Evolutionary conservation across 2,888 invertebrate genomes (phyloP).

Genomic region (Acanthosepion pharaonis): DNA sequence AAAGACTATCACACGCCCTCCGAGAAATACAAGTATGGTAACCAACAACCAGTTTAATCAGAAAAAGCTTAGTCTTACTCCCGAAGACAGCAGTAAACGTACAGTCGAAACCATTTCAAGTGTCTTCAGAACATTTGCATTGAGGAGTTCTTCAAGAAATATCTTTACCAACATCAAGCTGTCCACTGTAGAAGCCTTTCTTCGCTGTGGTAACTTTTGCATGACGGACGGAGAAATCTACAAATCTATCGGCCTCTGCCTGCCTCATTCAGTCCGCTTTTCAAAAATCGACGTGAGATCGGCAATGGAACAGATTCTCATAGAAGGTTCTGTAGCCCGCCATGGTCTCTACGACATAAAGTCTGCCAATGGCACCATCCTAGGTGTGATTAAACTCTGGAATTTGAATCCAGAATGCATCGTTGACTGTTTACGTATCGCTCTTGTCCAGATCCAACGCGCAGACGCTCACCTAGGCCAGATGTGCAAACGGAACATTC

Average conservation of each 20-base stretch:
- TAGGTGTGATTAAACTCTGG: not conserved
- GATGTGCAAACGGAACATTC: not conserved
- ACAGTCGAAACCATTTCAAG: not conserved
- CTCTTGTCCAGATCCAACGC: not conserved
- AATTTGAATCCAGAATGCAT: not conserved
- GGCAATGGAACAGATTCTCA: not conserved
- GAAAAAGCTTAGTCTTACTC: not conserved
- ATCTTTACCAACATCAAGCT: not conserved
- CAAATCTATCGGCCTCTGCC: not conserved
- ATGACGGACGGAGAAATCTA: not conserved
- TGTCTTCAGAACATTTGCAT: not conserved
- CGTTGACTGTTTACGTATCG: not conserved
- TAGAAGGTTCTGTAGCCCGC: not conserved
- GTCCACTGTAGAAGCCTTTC: not conserved
- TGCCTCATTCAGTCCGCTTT: not conserved
- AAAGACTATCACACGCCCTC: not conserved
- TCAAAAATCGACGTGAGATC: not conserved
- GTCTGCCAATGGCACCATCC: not conserved
- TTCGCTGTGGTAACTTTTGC: not conserved
- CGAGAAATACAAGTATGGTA: not conserved
- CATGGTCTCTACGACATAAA: not conserved
- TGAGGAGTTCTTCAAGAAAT: not conserved
- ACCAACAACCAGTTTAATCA: too few relatives aligned
- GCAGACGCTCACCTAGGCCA: not conserved
- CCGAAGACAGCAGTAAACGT: not conserved